A percentile compares a stretch with the other conserved stretches of the same genome.
Conservation (phyloP, 2,797 vertebrate genomes). For the Cossypha heuglini region DNA sequence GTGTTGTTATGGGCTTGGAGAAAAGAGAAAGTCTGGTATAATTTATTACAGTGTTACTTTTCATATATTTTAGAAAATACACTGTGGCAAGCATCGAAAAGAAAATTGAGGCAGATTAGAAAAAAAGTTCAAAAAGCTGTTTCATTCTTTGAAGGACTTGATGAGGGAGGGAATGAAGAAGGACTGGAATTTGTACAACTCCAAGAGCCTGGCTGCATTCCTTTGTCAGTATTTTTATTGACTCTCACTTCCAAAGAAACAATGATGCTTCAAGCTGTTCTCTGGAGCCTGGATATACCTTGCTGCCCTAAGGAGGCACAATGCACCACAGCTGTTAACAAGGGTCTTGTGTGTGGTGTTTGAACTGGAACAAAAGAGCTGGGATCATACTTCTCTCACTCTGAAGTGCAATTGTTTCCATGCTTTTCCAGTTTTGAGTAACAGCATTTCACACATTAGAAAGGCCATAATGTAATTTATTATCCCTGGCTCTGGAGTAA, state of each 20-base stretch:
- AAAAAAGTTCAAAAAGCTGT: background rate
- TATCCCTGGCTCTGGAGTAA: background rate
- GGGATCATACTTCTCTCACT: background rate
- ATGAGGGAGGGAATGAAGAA: background rate
- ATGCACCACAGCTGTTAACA: background rate
- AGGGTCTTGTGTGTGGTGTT: background rate
- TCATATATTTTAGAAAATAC: background rate
- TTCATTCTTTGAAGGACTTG: background rate
- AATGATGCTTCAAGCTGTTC: background rate
- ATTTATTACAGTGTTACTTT: background rate
- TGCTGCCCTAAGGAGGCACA: background rate
- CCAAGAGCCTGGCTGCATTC: constrained; percentile 1
- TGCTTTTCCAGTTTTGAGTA: background rate
- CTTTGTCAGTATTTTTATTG: constrained; percentile 21
- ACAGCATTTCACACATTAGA: background rate
- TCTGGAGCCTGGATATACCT: background rate
- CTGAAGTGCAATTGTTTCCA: background rate
- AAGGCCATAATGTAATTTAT: background rate
- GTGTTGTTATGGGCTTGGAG: background rate
- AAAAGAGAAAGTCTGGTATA: background rate
- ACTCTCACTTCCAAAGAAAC: constrained; percentile 13
- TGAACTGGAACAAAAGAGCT: background rate
- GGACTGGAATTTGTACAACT: background rate
- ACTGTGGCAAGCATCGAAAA: background rate
- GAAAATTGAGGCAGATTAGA: background rate